These are phyloP conservation scores for Chiroxiphia lanceolata DNA, from an alignment of 2,797 vertebrate genomes.

Conservation along the genomic window DNA sequence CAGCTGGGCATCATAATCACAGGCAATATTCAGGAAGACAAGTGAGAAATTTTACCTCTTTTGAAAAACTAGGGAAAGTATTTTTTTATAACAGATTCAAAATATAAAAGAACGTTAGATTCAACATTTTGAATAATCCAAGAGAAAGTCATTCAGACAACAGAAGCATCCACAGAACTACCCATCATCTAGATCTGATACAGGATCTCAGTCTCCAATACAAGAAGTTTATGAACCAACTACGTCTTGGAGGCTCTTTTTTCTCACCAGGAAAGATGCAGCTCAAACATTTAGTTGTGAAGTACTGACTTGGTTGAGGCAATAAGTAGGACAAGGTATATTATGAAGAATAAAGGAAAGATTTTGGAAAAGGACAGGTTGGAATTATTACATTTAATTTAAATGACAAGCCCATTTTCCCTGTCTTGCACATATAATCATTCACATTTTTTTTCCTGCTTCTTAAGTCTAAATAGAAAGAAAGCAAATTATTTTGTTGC, in stretches of 20 bases:
- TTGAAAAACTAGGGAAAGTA: not conserved
- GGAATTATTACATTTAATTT: not conserved
- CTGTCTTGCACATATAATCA: not conserved
- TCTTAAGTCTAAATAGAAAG: not conserved
- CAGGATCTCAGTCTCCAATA: not conserved
- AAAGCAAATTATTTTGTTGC: not conserved
- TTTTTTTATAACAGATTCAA: not conserved
- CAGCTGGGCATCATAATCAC: not conserved
- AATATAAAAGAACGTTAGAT: not conserved
- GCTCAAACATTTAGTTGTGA: not conserved
- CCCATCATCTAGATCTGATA: not conserved
- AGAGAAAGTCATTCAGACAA: not conserved
- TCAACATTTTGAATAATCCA: not conserved
- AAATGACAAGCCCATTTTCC: accelerated
- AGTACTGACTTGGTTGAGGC: not conserved
- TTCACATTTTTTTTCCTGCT: not conserved
- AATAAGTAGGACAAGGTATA: not conserved
- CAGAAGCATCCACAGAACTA: not conserved
- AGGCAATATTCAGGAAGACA: not conserved
- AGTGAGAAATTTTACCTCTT: not conserved
- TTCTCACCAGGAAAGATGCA: not conserved
- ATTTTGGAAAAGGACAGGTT: not conserved
- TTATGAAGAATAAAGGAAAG: not conserved
- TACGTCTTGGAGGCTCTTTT: not conserved
- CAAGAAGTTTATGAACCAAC: not conserved